Percentiles rank a stretch among this genome's conserved stretches.
Evolutionary conservation across 2,888 invertebrate genomes (phyloP).

Genomic region (Boloria selene): DNA sequence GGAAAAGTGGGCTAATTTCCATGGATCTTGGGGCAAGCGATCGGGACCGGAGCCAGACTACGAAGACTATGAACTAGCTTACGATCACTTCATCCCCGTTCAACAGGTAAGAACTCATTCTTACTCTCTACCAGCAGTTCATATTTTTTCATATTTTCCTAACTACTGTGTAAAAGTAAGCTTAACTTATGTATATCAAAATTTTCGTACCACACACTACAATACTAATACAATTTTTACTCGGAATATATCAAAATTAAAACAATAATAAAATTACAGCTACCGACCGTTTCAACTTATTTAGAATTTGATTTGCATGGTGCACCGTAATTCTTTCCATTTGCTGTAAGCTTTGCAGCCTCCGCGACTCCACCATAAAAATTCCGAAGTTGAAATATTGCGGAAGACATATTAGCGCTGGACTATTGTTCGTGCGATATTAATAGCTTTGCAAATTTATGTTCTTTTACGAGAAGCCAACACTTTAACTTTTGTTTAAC

Average conservation of each 20-base stretch:
- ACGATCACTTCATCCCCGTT: conserved; percentile 61
- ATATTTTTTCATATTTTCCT: too few relatives aligned
- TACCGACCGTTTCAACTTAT: too few relatives aligned
- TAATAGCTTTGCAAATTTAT: conserved; percentile 7
- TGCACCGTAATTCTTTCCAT: background rate
- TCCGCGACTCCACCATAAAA: background rate
- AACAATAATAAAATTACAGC: too few relatives aligned
- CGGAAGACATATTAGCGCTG: conserved; percentile 21
- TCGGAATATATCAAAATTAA: too few relatives aligned
- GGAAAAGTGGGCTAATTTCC: conserved; percentile 86
- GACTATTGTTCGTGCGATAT: conserved; percentile 14
- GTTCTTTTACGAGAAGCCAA: background rate
- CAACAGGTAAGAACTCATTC: conserved; percentile 55
- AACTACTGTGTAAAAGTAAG: too few relatives aligned
- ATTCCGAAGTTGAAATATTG: conserved; percentile 19
- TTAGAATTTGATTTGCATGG: too few relatives aligned
- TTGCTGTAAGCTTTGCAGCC: background rate
- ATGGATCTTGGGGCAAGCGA: conserved; percentile 88
- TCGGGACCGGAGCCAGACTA: conserved; percentile 64
- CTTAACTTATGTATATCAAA: too few relatives aligned
- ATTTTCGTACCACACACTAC: too few relatives aligned
- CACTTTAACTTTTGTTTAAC: background rate
- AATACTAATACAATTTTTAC: too few relatives aligned
- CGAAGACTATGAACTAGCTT: conserved; percentile 65
- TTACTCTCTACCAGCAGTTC: too few relatives aligned